These are phyloP conservation scores for Drosophila serrata DNA, from an alignment of 1,140 invertebrate species.

Conservation along the genomic window DNA sequence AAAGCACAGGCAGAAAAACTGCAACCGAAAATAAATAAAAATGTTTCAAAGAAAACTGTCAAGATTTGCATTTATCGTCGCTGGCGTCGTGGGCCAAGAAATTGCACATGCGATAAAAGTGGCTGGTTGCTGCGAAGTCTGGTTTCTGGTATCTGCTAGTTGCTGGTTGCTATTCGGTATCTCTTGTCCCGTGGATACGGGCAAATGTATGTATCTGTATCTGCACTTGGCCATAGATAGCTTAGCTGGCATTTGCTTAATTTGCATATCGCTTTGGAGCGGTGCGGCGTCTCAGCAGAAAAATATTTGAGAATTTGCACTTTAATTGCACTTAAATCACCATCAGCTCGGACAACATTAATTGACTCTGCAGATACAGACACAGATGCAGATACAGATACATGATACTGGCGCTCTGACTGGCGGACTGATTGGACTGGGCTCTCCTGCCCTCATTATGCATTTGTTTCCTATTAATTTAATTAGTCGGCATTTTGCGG, in stretches of 20 bases:
- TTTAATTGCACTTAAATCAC: slow-evolving; percentile 74
- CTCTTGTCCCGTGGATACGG: slow-evolving; percentile 53
- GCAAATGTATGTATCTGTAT: slow-evolving; percentile 33
- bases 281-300: slow-evolving; percentile 46
- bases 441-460: slow-evolving; percentile 51
- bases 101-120: slow-evolving; percentile 78
- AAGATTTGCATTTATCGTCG: slow-evolving; percentile 81
- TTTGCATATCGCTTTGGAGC: slow-evolving; percentile 69
- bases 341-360: slow-evolving; percentile 59
- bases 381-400: slow-evolving; percentile 17
- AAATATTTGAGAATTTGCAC: slow-evolving; percentile 65
- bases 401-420: background rate
- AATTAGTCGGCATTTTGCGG: slow-evolving; percentile 78
- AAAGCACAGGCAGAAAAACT: slow-evolving; percentile 45
- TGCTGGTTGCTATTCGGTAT: slow-evolving; percentile 33
- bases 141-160: slow-evolving; percentile 43
- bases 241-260: slow-evolving; percentile 76
- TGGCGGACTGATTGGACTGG: slow-evolving; percentile 28
- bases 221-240: slow-evolving; percentile 37
- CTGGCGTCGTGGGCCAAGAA: slow-evolving; percentile 66
- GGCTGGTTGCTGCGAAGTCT: slow-evolving; percentile 42
- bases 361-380: slow-evolving; percentile 62
- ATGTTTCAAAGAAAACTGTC: slow-evolving; percentile 80
- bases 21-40: slow-evolving; percentile 77
- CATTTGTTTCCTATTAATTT: slow-evolving; percentile 78